Conservation (phyloP, 1,140 invertebrate genomes). For the Drosophila fuyamai region DNA sequence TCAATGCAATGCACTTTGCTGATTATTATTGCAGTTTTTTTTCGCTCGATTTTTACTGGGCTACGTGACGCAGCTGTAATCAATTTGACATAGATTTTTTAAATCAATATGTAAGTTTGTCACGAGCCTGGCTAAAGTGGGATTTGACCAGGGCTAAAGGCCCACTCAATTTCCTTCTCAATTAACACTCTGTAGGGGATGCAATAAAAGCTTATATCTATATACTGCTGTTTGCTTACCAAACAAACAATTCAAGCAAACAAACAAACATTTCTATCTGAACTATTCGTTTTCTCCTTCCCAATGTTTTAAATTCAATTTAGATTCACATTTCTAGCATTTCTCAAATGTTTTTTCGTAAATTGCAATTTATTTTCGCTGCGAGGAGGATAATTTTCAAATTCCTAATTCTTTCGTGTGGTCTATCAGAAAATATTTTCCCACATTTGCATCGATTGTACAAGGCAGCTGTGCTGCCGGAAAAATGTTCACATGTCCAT, state of each 20-base stretch:
- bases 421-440: conserved; percentile 57
- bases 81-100: conserved; percentile 77
- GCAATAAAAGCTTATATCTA: conserved; percentile 24
- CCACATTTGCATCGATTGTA: conserved; percentile 61
- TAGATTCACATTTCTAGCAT: conserved; percentile 3
- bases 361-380: conserved; percentile 37
- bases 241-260: conserved; percentile 20
- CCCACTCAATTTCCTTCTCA: conserved; percentile 14
- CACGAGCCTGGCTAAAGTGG: conserved; percentile 35
- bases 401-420: conserved; percentile 29
- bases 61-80: conserved; percentile 58
- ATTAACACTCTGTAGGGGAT: conserved; percentile 11
- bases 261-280: conserved; percentile 17
- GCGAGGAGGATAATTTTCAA: conserved; percentile 42
- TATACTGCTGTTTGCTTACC: conserved; percentile 2
- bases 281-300: conserved; percentile 6
- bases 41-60: conserved; percentile 18
- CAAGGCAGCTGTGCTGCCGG: conserved; percentile 23
- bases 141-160: conserved; percentile 18
- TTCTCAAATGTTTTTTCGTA: conserved; percentile 18
- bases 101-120: conserved; percentile 67
- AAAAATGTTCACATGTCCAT: conserved; percentile 59
- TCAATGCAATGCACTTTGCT: conserved; percentile 68
- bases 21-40: conserved; percentile 66
- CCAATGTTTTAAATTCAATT: conserved; percentile 11